These are phyloP conservation scores for Cheilosia soror DNA, from an alignment of 2,888 invertebrate species.

Conservation along the genomic window DNA sequence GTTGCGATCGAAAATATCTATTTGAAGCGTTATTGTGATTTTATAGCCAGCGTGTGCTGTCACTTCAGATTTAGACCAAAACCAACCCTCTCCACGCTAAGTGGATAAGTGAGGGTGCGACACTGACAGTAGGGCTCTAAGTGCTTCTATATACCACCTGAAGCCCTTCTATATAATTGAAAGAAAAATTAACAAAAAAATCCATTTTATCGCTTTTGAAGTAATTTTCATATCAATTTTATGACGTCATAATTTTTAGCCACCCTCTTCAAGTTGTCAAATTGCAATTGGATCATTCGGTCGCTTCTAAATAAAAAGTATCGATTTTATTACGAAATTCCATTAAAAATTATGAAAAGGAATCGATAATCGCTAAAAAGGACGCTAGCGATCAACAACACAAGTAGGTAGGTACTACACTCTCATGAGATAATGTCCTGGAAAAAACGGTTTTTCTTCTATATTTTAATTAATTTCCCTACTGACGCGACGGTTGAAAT, in stretches of 20 bases:
- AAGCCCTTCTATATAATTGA: background rate
- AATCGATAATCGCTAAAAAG: constrained; percentile 40
- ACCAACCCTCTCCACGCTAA: constrained; percentile 38
- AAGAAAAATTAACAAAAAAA: background rate
- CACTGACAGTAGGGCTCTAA: constrained; percentile 29
- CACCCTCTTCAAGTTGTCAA: constrained; percentile 66
- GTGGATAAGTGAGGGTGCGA: constrained; percentile 56
- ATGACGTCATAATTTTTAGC: constrained; percentile 65
- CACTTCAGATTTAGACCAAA: constrained; percentile 42
- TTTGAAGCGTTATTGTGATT: constrained; percentile 65
- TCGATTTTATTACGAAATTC: constrained; percentile 71
- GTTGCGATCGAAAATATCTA: constrained; percentile 37
- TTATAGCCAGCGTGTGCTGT: constrained; percentile 74
- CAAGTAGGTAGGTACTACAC: no score
- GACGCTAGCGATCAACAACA: constrained; percentile 2
- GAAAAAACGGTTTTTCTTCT: no score
- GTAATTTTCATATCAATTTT: constrained; percentile 71
- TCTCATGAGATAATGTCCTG: no score
- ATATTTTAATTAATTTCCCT: no score
- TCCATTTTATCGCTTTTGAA: constrained; percentile 23
- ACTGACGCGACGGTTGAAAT: constrained; percentile 6
- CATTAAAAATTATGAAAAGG: constrained; percentile 54
- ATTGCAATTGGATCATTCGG: constrained; percentile 45
- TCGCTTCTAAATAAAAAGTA: constrained; percentile 17
- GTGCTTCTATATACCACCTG: constrained; percentile 59